Percentiles rank a stretch among this genome's conserved stretches.
Evolutionary conservation across 2,797 vertebrate species (phyloP).

Genomic region (Gymnopithys bicolor): DNA sequence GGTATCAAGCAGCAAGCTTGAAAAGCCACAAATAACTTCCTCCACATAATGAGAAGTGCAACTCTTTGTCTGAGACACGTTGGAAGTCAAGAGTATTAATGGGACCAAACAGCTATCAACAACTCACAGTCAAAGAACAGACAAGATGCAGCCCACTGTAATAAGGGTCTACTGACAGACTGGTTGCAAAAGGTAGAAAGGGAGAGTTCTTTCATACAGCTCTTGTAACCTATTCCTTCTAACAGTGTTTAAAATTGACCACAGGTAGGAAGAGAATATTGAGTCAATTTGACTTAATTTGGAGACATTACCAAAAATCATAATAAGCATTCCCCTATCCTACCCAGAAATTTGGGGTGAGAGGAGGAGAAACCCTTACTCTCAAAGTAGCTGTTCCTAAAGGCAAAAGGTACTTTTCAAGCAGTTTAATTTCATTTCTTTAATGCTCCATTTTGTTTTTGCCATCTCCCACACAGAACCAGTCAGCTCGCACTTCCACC

Average conservation of each 20-base stretch:
- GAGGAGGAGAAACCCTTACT: neutral
- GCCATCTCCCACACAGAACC: neutral
- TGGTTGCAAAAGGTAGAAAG: neutral
- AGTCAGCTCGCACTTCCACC: neutral
- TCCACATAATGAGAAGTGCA: neutral
- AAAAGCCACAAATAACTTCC: neutral
- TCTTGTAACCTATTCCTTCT: neutral
- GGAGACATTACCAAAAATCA: neutral
- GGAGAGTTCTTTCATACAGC: neutral
- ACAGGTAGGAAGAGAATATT: neutral
- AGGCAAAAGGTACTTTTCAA: neutral
- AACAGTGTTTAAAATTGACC: neutral
- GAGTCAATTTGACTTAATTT: neutral
- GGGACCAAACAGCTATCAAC: neutral
- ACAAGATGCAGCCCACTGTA: neutral
- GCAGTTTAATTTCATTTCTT: neutral
- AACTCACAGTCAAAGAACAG: neutral
- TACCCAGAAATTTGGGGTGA: neutral
- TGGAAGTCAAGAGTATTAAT: neutral
- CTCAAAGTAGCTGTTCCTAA: neutral
- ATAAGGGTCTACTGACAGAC: neutral
- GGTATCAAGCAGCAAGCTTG: neutral
- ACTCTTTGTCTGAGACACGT: neutral
- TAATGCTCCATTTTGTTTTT: neutral
- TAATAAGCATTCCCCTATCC: neutral